phyloP scores from a whole-genome alignment of 2,888 invertebrate genomes.

The Ernsta delagoae region DNA sequence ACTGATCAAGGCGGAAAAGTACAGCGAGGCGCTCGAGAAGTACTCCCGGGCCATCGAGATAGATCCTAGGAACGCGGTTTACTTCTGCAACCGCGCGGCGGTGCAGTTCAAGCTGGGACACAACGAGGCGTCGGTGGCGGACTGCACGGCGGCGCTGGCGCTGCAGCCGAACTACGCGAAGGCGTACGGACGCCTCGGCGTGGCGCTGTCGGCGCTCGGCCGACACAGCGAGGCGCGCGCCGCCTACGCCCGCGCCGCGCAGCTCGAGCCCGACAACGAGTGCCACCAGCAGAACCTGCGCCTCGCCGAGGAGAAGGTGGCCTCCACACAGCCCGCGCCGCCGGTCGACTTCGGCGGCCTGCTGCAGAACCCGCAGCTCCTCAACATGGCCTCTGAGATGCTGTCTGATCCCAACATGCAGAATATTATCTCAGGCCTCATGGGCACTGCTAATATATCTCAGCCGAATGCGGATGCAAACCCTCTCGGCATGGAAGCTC shows the following conservation, averaged over 20 bases:
- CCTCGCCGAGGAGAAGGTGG: not conserved
- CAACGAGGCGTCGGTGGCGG: no score
- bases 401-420: constrained; percentile 60
- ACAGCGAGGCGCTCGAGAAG: no score
- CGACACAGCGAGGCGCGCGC: no score
- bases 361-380: constrained; percentile 82
- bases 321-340: not conserved
- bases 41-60: constrained; percentile 93
- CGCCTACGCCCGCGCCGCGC: no score
- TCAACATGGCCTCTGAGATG: constrained; percentile 94
- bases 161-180: no score
- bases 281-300: not conserved
- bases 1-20: constrained; percentile 53
- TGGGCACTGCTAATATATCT: constrained; percentile 62
- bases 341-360: not conserved
- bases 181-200: no score
- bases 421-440: constrained; percentile 83
- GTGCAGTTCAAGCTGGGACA: constrained; percentile 95
- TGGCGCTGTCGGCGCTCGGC: no score
- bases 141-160: no score
- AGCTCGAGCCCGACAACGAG: not conserved
- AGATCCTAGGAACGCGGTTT: constrained; percentile 95
- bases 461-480: not conserved
- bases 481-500: constrained; percentile 63
- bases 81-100: constrained; percentile 98